Base-by-base conservation (phyloP, 1,140 invertebrate species). In the Frieseomelitta varia region DNA sequence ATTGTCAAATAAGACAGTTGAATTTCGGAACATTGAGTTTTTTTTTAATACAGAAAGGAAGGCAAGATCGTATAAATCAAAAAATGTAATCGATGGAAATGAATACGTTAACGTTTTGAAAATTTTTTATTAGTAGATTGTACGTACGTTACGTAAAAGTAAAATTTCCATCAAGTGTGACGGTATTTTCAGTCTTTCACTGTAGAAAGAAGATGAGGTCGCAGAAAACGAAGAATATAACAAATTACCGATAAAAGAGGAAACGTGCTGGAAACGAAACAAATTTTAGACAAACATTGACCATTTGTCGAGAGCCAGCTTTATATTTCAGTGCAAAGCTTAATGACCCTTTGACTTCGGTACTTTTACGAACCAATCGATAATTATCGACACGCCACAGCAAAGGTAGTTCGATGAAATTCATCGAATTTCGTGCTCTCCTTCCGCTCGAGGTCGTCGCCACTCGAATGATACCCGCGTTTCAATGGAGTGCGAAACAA, bases 401-500 rank as follows among this genome's bases (percentile, higher is more conserved):
- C 58, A 61, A 34, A 58, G 11, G 47, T 17, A 34, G 14, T 34
- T 34, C 63, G 27, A 11, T 56, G 51, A 56, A 56, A 82, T 67
- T 24, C 30, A 58, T 68, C 47, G 73, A 27, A 47, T 67, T 67
- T 27, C n/a, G 17, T 24, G 10, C 30, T 30, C 79, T 19, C n/a
- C n/a, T 47, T 68, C 51, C 51, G 34, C 10, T 30, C 63, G 53
- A 68, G 53, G 55, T 58, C 65, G 63, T 58, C n/a, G 30, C 51
- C 14, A 19, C 10, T 24, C 63, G 63, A 77, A 47, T 30, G 81
- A 69, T 69, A 24, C 81, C 19, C 34, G 51, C 27, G 72, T 77
- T 82, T 77, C 73, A 77, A 76, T 69, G 34, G 74, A 69, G 63
- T 56, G 21, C 81, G 74, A 55, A 83, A 83, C 81, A 83, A 83